Conservation (phyloP, 2,888 invertebrate genomes). For the Baccha elongata region DNA sequence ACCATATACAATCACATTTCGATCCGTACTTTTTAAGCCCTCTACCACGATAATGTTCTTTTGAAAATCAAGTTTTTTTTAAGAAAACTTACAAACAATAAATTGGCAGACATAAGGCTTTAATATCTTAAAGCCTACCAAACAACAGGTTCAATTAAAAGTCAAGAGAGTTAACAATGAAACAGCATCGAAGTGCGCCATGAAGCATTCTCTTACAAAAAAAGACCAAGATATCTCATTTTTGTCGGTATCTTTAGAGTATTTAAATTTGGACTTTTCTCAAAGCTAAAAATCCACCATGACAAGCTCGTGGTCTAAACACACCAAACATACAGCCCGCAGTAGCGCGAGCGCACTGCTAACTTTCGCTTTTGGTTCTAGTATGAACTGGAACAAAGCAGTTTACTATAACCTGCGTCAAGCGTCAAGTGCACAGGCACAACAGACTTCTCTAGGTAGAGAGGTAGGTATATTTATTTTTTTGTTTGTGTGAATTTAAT, state of each 20-base stretch:
- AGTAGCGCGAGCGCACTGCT: conserved; percentile 25
- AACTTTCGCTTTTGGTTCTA: conserved; percentile 73
- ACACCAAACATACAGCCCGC: conserved; percentile 37
- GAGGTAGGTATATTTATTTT: neutral
- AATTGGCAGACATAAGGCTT: conserved; percentile 21
- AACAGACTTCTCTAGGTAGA: conserved; percentile 45
- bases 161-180: no score
- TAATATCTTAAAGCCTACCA: neutral
- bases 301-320: conserved; percentile 40
- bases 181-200: no score
- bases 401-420: conserved; percentile 41
- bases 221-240: neutral
- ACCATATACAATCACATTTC: neutral
- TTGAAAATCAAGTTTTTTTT: conserved; percentile 14
- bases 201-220: neutral
- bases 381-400: conserved; percentile 67
- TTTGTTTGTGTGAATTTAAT: neutral
- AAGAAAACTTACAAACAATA: conserved; percentile 2
- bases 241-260: conserved; percentile 14
- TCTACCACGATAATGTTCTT: no score
- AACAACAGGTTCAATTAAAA: neutral
- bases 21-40: neutral
- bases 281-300: conserved; percentile 46
- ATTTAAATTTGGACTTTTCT: conserved; percentile 36
- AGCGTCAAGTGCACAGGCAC: conserved; percentile 70